Base-by-base conservation (phyloP, 2,888 invertebrate genomes). In the Bombylius major region DNA sequence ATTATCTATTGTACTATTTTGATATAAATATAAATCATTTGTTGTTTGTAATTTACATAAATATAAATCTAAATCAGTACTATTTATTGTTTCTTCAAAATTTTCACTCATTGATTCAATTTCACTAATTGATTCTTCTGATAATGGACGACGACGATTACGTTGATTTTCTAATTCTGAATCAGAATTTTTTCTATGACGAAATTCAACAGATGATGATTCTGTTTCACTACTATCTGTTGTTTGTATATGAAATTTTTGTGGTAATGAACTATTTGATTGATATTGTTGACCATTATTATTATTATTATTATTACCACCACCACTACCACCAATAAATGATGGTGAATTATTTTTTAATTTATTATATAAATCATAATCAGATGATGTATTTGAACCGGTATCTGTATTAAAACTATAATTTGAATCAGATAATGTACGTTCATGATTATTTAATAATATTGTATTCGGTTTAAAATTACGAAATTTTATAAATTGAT, bases 81-180 rank as follows among this genome's bases (percentile, higher is more conserved):
- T 80, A 33, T 77, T 73, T 5, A 75, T 65, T 6, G 72, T 70
- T 46, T 81, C 80, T 62, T 78, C 78, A 53, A 78, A 77, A 62
- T 77, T 75, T 56, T 78, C 77, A 62, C 76, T 76, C 31, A 82
- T 71, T 12, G 81, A 79, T 57, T 82, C 82, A 48, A 86, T 75
- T 67, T 86, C 84, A 66, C 84, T 84, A 7, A 73, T 71, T 47
- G 84, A 86, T 63, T 88, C 85, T 66, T 86, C 86, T 31, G 87
- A 87, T 5, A 89, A 77, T 0, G 88, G 87, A 61, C 87, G 76
- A 52, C 87, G 76, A 52, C 88, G 76, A 65, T 86, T 88, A 47
- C 84, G 70, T 63, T 82, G 79, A 34, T 79, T 76, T 64, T 83
- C 82, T 47, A 81, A 63, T 4, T 77, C 77, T 59, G 80, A 79